Evolutionary conservation across 1,140 invertebrate genomes (phyloP).

Genomic region (Drosophila kikkawai): DNA sequence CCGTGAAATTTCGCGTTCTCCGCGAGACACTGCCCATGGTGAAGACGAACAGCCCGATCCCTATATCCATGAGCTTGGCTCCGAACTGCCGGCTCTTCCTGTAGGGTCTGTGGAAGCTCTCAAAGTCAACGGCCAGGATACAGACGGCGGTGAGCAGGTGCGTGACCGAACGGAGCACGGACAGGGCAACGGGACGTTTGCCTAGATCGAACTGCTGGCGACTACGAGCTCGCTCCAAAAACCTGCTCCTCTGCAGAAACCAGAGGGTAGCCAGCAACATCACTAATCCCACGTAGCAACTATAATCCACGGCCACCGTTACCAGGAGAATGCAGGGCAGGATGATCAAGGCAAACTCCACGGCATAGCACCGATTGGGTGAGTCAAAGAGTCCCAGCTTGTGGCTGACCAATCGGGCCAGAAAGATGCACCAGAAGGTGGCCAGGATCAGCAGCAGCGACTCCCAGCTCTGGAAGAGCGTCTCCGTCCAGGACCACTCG

Average conservation of each 20-base stretch:
- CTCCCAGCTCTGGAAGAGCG: slow-evolving; percentile 35
- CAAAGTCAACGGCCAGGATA: slow-evolving; percentile 97
- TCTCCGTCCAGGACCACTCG: slow-evolving; percentile 41
- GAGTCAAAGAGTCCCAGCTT: slow-evolving; percentile 4
- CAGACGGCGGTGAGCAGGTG: slow-evolving; percentile 92
- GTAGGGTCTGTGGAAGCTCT: slow-evolving; percentile 92
- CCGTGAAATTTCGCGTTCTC: slow-evolving; percentile 69
- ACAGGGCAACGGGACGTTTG: slow-evolving; percentile 49
- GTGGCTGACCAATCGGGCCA: slow-evolving; percentile 49
- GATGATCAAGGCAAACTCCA: slow-evolving; percentile 59
- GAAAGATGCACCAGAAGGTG: slow-evolving; percentile 56
- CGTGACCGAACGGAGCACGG: slow-evolving; percentile 88
- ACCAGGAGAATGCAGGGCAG: slow-evolving; percentile 65
- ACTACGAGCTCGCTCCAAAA: slow-evolving; percentile 22
- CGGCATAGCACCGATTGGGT: slow-evolving; percentile 22
- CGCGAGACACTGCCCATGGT: slow-evolving; percentile 91
- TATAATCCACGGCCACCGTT: slow-evolving; percentile 51
- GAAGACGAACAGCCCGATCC: slow-evolving; percentile 95
- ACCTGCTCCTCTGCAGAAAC: slow-evolving; percentile 25
- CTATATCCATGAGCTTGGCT: slow-evolving; percentile 96
- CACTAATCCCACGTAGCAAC: slow-evolving; percentile 16
- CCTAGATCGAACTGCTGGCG: slow-evolving; percentile 61
- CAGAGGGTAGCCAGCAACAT: slow-evolving; percentile 17
- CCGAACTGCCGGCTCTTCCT: slow-evolving; percentile 95
- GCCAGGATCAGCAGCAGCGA: slow-evolving; percentile 52